Evolutionary conservation across 1,140 invertebrate genomes (phyloP), one percentile per base, ranked within the genome.

Genomic region (Meloidogyne exigua): DNA sequence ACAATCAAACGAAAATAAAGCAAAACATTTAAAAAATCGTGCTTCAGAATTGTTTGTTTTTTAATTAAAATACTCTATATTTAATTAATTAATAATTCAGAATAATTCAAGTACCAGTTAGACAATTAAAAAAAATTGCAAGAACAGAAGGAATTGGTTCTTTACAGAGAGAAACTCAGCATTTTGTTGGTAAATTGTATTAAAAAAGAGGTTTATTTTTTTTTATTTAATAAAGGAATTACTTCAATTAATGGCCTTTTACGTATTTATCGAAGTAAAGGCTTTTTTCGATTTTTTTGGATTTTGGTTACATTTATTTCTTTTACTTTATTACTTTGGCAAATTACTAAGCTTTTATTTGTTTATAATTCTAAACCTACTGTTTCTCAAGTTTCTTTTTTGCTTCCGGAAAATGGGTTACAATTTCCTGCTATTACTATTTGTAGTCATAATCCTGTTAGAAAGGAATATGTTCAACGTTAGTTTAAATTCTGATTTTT

Each of bases 121-220:
- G 62, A 18, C 83, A 85, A 36, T 68, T 84, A 13, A 76, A 75
- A 62, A 80, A 75, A 68, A 84, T 84, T 18, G 75, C 76, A 26
- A 72, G 77, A 18, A 83, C 83, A 13, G 66, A 78, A 57, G 81
- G 84, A 21, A 79, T 78, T 44, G 77, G 66, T 44, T 85, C 83
- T 21, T 21, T 83, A 2, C 62, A 63, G 26, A 13, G 76, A 25
- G 82, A 83, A 62, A 85, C 82, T 9, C 77, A 84, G 49, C 85
- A 87, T 75, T 85, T 85, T 76, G 84, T 82, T 39, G 84, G 83
- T 84, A 32, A 9, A 13, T n/a, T n/a, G n/a, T n/a, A n/a, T n/a
- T n/a, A 62, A 42, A 18, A 66, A 62, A 32, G 12, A 32, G 32
- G 9, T 76, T 32, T n/a, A n/a, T n/a, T n/a, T n/a, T n/a, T n/a